These are phyloP conservation scores for Petrocephalus sullivani DNA, from an alignment of 2,797 vertebrate species.

Conservation along the genomic window DNA sequence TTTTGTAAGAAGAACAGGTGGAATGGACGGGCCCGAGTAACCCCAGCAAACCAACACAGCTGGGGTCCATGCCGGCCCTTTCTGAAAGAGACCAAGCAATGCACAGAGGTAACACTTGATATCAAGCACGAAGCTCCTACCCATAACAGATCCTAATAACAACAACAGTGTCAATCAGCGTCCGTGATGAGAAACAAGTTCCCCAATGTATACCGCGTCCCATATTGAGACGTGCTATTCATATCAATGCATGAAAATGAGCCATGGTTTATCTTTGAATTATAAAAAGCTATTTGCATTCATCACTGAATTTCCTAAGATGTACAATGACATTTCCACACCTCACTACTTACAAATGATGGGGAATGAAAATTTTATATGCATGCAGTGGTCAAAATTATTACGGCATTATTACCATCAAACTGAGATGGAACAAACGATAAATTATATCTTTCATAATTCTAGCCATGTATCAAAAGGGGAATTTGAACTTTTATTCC, in stretches of 20 bases:
- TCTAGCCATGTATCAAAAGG: neutral
- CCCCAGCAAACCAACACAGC: neutral
- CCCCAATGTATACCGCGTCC: neutral
- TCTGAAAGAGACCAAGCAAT: neutral
- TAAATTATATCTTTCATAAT: neutral
- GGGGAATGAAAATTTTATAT: neutral
- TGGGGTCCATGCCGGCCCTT: neutral
- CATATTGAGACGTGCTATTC: neutral
- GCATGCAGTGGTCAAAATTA: neutral
- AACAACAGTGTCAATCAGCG: slow-evolving; percentile 1
- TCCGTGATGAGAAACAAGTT: neutral
- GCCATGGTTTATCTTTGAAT: neutral
- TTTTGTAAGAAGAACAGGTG: neutral
- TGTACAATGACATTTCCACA: neutral
- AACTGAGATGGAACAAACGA: neutral
- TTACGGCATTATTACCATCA: neutral
- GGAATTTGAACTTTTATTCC: neutral
- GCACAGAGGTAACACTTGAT: neutral
- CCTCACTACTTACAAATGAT: neutral
- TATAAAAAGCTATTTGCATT: neutral
- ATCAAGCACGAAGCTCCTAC: neutral
- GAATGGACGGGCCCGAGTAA: neutral
- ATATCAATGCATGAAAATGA: neutral
- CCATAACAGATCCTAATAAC: neutral
- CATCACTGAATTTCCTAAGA: neutral